Conservation (phyloP, 37 sponge, comb jelly and placozoan species). For the Crambe crambe region DNA sequence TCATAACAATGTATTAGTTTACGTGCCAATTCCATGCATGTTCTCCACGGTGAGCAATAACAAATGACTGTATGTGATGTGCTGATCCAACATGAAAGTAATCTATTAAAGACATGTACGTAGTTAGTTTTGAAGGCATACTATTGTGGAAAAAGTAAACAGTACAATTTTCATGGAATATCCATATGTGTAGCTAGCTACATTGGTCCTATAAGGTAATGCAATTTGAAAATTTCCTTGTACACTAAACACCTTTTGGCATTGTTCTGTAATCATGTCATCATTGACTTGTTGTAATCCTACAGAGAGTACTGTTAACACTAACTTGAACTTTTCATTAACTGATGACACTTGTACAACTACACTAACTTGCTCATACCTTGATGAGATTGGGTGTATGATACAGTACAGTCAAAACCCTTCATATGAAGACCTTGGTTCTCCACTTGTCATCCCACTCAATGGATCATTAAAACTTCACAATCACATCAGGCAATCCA, state of each 20-base stretch:
- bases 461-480: neutral
- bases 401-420: neutral
- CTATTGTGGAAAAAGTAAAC: too few relatives aligned
- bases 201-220: too few relatives aligned
- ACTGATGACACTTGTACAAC: neutral
- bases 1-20: too few relatives aligned
- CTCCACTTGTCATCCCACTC: neutral
- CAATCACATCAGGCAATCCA: neutral
- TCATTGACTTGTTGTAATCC: neutral
- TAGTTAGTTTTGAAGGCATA: too few relatives aligned
- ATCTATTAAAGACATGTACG: too few relatives aligned
- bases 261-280: neutral
- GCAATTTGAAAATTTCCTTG: too few relatives aligned
- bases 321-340: neutral
- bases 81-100: too few relatives aligned
- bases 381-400: neutral
- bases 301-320: neutral
- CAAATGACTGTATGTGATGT: too few relatives aligned
- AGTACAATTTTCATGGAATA: too few relatives aligned
- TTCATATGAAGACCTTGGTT: neutral
- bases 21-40: too few relatives aligned
- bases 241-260: neutral
- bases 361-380: neutral
- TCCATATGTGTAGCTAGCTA: too few relatives aligned
- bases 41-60: too few relatives aligned